phyloP scores from a whole-genome alignment of 2,113 vertebrate species.

The Albula goreensis region DNA sequence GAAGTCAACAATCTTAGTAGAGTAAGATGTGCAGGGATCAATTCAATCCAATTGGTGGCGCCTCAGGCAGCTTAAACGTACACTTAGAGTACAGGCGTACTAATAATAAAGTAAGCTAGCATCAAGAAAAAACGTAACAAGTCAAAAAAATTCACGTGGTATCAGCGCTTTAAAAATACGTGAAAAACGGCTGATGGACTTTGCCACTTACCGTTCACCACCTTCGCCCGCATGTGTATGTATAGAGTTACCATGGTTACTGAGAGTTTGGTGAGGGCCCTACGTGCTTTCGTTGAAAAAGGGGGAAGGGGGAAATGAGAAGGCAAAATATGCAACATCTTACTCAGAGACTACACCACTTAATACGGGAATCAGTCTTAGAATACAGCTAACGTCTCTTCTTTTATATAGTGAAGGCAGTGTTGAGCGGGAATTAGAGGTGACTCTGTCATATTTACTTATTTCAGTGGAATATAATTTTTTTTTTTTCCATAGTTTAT shows the following conservation, averaged over 20 bases:
- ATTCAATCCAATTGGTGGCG: constrained; percentile 85
- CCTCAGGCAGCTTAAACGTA: constrained; percentile 86
- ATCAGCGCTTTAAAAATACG: constrained; percentile 83
- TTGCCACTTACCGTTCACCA: constrained; percentile 94
- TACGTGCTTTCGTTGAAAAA: constrained; percentile 88
- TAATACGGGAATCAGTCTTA: constrained; percentile 59
- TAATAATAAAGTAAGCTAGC: constrained; percentile 84
- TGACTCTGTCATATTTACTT: constrained; percentile 18
- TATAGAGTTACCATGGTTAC: constrained; percentile 92
- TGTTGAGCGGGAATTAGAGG: constrained; percentile 73
- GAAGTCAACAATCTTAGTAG: constrained; percentile 86
- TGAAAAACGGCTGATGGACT: constrained; percentile 92
- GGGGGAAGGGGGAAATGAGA: constrained; percentile 87
- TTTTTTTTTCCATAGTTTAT: not conserved
- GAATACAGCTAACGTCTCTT: constrained; percentile 13
- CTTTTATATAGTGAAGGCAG: constrained; percentile 46
- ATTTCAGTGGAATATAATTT: not conserved
- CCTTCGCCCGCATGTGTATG: constrained; percentile 90
- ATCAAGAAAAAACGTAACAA: constrained; percentile 66
- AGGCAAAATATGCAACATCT: constrained; percentile 96
- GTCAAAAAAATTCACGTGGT: constrained; percentile 82
- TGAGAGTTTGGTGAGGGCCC: constrained; percentile 93
- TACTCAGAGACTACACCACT: constrained; percentile 89
- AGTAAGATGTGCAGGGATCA: constrained; percentile 87
- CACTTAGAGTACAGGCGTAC: constrained; percentile 89